Evolutionary conservation across 2,888 invertebrate species (phyloP).

Genomic region (Drepanosiphum platanoidis): DNA sequence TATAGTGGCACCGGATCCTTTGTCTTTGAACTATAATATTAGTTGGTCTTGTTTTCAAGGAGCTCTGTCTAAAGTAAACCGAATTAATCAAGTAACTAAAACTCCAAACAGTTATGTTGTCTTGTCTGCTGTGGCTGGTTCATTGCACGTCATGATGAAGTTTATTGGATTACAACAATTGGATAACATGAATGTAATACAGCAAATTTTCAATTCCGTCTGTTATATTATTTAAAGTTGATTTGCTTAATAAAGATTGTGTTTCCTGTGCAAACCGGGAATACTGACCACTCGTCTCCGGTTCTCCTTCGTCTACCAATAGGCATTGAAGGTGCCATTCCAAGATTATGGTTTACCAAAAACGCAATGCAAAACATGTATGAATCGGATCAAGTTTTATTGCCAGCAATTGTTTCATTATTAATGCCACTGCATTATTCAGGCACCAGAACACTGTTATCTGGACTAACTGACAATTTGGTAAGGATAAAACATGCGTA

Average conservation of each 20-base stretch:
- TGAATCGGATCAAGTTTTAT: slow-evolving; percentile 69
- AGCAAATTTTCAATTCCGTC: not conserved
- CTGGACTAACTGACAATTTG: slow-evolving; percentile 64
- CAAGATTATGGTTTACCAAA: slow-evolving; percentile 71
- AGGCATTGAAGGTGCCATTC: slow-evolving; percentile 71
- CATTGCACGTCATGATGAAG: slow-evolving; percentile 69
- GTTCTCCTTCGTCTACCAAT: slow-evolving; percentile 69
- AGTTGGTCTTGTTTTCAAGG: slow-evolving; percentile 56
- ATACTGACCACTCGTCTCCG: slow-evolving; percentile 67
- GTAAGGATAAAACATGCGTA: slow-evolving; percentile 47
- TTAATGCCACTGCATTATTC: slow-evolving; percentile 66
- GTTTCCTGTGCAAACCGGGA: slow-evolving; percentile 66
- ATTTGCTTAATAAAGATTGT: slow-evolving; percentile 66
- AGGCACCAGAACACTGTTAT: slow-evolving; percentile 62
- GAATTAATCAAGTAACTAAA: slow-evolving; percentile 71
- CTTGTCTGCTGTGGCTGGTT: slow-evolving; percentile 70
- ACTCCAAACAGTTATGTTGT: slow-evolving; percentile 71
- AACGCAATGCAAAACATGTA: slow-evolving; percentile 69
- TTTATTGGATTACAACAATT: slow-evolving; percentile 69
- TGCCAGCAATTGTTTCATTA: slow-evolving; percentile 69
- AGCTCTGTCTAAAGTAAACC: slow-evolving; percentile 67
- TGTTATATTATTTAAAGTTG: not conserved
- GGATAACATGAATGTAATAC: slow-evolving; percentile 68
- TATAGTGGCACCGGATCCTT: slow-evolving; percentile 16
- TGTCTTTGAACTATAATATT: slow-evolving; percentile 43